A percentile compares a stretch with the other conserved stretches of the same genome.
phyloP scores from a whole-genome alignment of 2,113 vertebrate species.

The Macroglossus sobrinus region DNA sequence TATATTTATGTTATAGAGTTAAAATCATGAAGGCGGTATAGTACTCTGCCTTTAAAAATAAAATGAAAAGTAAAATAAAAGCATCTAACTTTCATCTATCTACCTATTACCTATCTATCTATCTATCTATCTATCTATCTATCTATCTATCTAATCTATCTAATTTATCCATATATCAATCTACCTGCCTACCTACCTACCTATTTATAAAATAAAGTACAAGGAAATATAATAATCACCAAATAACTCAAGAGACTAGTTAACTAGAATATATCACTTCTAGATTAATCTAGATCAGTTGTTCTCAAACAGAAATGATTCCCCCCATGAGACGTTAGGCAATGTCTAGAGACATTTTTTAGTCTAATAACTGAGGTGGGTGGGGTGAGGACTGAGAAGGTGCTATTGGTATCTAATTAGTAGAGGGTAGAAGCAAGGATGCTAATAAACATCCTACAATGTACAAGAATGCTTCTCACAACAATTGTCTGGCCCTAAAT shows the following conservation, averaged over 20 bases:
- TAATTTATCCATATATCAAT: not conserved
- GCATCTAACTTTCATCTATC: not conserved
- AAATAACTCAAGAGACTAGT: not conserved
- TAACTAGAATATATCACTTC: not conserved
- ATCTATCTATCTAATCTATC: not conserved
- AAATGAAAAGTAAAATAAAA: not conserved
- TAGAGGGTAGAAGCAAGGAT: not conserved
- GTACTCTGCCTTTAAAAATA: not conserved
- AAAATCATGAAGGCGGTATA: not conserved
- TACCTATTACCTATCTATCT: too few species aligned
- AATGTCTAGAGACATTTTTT: not conserved
- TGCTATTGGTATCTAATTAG: not conserved
- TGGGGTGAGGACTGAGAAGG: rapidly evolving
- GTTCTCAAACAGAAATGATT: not conserved
- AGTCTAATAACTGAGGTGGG: not conserved
- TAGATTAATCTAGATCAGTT: not conserved
- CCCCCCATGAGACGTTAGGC: not conserved
- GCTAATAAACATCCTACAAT: not conserved
- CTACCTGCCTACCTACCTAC: not conserved
- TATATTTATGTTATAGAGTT: not conserved
- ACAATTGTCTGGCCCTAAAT: not conserved
- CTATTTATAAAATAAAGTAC: not conserved
- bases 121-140: not conserved
- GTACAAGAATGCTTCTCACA: not conserved
- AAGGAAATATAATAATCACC: not conserved